These are phyloP conservation scores for Podarcis raffonei DNA, from an alignment of 2,113 vertebrate species.

Conservation along the genomic window DNA sequence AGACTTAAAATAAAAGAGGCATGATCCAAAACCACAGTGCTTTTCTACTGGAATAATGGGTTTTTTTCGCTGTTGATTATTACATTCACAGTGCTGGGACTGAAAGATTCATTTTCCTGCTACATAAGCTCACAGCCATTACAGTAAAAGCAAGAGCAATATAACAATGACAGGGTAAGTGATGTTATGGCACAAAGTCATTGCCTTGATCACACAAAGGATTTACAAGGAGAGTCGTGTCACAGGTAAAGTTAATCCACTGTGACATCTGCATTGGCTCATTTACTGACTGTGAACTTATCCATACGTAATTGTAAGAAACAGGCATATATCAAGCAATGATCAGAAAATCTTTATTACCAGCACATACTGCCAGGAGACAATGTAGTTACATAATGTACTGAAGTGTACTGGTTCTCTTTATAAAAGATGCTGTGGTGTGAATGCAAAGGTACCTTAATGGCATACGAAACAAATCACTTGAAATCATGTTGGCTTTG, in stretches of 20 bases:
- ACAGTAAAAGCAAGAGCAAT: constrained; percentile 1
- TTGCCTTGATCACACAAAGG: background rate
- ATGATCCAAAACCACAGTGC: background rate
- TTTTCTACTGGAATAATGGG: background rate
- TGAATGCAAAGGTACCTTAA: background rate
- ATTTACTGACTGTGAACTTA: background rate
- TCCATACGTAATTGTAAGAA: background rate
- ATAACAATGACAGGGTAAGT: background rate
- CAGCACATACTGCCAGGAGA: background rate
- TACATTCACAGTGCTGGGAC: background rate
- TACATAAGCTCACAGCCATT: background rate
- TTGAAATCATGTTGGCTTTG: background rate
- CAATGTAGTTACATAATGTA: background rate
- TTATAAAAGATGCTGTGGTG: background rate
- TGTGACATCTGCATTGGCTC: background rate
- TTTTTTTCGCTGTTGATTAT: background rate
- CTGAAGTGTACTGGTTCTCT: background rate
- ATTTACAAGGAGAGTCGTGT: background rate
- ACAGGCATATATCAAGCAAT: background rate
- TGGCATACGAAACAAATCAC: background rate
- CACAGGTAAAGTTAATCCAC: constrained; percentile 8
- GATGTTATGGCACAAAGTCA: constrained; percentile 3
- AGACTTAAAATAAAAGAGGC: background rate
- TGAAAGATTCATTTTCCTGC: background rate
- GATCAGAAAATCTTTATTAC: background rate